Evolutionary conservation across 2,888 invertebrate species (phyloP), one percentile per base, ranked within the genome.

Genomic region (Willowsia nigromaculata): DNA sequence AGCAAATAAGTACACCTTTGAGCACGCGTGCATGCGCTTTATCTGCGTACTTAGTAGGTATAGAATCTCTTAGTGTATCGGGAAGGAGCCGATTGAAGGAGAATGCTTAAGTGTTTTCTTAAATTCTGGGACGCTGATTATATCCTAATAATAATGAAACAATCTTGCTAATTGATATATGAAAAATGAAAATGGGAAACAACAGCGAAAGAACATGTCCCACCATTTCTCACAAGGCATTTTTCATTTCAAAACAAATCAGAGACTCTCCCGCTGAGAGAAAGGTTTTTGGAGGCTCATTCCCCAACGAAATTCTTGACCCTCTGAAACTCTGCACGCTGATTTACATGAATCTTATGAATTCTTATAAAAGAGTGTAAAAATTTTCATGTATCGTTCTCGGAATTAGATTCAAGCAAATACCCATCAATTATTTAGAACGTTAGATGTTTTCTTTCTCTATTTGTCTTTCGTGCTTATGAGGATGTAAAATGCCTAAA

Each of bases 261-360:
- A 91, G 78, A 90, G 87, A 85, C 89, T 65, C 85, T 86, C 91
- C 88, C 81, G 91, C 91, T 86, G 91, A 50, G 91, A 82, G 59
- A 53, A 59, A 74, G 88, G 88, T 85, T n/a, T n/a, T 84, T 84
- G 65, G 91, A 90, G 88, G 91, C 74, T 80, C 82, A n/a, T 56
- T 81, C 85, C 80, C 62, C 30, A 65, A 18, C 65, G 68, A 82
- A 81, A 74, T 83, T 62, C 50, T 88, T 82, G 83, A 88, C 88
- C 84, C 83, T 88, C 74, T 88, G 89, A 82, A 40, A 85, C 43
- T 78, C 33, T 78, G 18, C 78, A 78, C 40, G 56, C 86, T 90
- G 89, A 91, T 90, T 91, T 91, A 90, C 90, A 90, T 88, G 90
- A 84, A 62, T 85, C 87, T 91, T 89, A 90, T 85, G n/a, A n/a